Percentiles rank a stretch among this genome's conserved stretches.
Evolutionary conservation across 2,888 invertebrate genomes (phyloP).

Genomic region (Yponomeuta sedellus): DNA sequence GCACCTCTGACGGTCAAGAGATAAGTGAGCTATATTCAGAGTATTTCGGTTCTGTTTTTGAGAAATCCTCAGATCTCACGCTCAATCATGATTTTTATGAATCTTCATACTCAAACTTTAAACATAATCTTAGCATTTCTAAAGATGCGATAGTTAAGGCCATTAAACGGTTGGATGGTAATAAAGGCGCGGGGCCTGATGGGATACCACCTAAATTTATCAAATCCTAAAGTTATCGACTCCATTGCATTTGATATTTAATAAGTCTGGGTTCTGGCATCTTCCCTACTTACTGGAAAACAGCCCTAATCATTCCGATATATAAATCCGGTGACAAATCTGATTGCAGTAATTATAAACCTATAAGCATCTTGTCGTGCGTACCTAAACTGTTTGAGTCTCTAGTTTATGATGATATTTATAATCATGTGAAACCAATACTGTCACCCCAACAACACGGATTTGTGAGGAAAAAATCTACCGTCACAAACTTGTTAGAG

Average conservation of each 20-base stretch:
- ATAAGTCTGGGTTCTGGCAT: slow-evolving; percentile 18
- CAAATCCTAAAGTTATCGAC: too few species aligned
- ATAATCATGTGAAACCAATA: background rate
- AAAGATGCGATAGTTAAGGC: background rate
- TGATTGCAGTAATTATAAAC: slow-evolving; percentile 19
- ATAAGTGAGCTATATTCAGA: background rate
- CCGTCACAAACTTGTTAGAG: slow-evolving; percentile 3
- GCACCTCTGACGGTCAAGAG: background rate
- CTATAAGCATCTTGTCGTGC: slow-evolving; percentile 21
- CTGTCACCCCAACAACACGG: background rate
- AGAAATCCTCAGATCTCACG: background rate
- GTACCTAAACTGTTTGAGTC: slow-evolving; percentile 12
- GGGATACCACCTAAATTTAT: background rate
- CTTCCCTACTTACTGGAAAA: slow-evolving; percentile 21
- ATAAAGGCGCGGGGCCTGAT: slow-evolving; percentile 9
- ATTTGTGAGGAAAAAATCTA: background rate
- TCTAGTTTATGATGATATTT: background rate
- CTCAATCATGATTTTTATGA: too few species aligned
- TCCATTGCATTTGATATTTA: slow-evolving; percentile 15
- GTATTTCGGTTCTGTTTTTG: slow-evolving; percentile 1
- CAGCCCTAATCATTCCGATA: slow-evolving; percentile 20
- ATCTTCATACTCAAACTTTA: too few species aligned
- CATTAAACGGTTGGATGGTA: background rate
- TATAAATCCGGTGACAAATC: slow-evolving; percentile 20
- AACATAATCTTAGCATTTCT: too few species aligned